These are phyloP conservation scores for Probosciger aterrimus DNA, from an alignment of 2,113 vertebrate genomes.

Conservation along the genomic window DNA sequence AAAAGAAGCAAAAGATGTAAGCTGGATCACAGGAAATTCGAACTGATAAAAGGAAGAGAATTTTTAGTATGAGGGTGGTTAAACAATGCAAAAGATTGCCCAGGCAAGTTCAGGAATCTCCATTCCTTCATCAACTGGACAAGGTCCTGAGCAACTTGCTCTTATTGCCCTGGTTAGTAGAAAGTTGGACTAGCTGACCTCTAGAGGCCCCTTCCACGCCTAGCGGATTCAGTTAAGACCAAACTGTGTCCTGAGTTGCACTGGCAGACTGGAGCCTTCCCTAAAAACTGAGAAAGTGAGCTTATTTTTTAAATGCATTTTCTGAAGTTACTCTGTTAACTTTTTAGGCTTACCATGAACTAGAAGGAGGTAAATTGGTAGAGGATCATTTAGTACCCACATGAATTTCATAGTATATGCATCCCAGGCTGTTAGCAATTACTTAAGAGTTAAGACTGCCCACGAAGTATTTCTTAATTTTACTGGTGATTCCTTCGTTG, in stretches of 20 bases:
- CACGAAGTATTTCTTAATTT: not conserved
- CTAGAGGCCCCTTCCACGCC: not conserved
- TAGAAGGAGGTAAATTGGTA: not conserved
- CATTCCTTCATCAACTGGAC: not conserved
- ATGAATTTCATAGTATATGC: not conserved
- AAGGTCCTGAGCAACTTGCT: not conserved
- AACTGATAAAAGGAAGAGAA: not conserved
- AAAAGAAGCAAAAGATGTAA: not conserved
- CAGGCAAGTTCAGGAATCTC: not conserved
- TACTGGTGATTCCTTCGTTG: not conserved
- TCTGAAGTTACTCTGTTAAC: not conserved
- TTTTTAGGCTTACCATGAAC: not conserved
- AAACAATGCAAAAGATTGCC: not conserved
- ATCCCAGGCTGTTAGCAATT: not conserved
- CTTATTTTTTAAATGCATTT: not conserved
- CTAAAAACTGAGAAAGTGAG: not conserved
- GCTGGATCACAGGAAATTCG: not conserved
- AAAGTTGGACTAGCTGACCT: not conserved
- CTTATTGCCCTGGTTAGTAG: not conserved
- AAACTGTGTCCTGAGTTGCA: not conserved
- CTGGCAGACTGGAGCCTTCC: not conserved
- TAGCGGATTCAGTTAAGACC: not conserved
- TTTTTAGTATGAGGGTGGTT: not conserved
- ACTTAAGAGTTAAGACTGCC: not conserved
- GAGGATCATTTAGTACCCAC: not conserved